Evolutionary conservation across 2,888 invertebrate genomes (phyloP), one percentile per base, ranked within the genome.

Genomic region (Oscheius sp.): DNA sequence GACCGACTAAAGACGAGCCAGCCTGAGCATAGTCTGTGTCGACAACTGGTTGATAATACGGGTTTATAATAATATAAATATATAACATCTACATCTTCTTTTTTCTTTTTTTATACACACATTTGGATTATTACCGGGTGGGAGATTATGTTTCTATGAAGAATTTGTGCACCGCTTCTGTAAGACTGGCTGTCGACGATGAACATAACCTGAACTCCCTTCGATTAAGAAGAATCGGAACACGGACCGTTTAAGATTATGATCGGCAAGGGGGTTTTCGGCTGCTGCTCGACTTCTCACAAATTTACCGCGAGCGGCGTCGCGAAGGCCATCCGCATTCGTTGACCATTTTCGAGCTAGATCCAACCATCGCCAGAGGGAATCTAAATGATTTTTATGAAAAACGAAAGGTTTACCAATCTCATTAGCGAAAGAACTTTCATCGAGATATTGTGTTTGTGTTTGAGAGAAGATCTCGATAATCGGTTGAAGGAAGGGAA

Each of bases 401-500:
- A 47, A 47, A 47, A 47, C 6, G 24, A 26, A 8, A 28, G 14
- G 9, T 28, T 51, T 61, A 67, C 67, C 62, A 12, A 51, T 61
- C 17, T 61, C 61, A 22, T 24, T 45, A 22, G 61, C 61, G 49
- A 51, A 67, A 20, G 51, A 41, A 44, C 28, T 44, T 44, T 51
- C 61, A 24, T 67, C 67, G 26, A 62, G 45, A 9, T 44, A 61
- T 2, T 51, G 30, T 1, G 44, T 50, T n/a, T 57, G 38, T 6
- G 49, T 24, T 14, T 20, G 14, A 22, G 62, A 33, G 45, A 67
- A 62, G n/a, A 61, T 62, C 51, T 67, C 61, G 17, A 67, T 17
- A 8, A 67, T 33, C 6, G 67, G 67, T 32, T 67, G 67, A n/a
- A 67, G 41, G 20, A 67, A 67, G 2, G 67, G 67, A 24, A 67